Evolutionary conservation across 2,113 vertebrate genomes (phyloP), one percentile per base, ranked within the genome.

Genomic region (Elephantulus edwardii): DNA sequence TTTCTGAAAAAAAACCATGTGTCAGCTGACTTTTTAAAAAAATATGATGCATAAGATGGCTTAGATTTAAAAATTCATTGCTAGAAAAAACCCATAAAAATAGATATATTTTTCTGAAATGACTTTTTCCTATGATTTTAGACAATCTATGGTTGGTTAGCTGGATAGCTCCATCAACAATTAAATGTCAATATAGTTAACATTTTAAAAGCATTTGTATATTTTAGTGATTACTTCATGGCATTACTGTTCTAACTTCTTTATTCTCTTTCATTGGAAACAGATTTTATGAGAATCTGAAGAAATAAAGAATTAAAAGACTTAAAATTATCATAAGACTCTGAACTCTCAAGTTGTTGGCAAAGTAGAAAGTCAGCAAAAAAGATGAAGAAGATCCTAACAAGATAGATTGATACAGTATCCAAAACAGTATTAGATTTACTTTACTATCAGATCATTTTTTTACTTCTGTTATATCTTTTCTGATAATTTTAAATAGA

Each of bases 181-280:
- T n/a, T 72, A 16, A 58, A 68, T 80, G 33, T 93, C 60, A n/a
- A 88, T 5, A 71, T 0, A 83, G 50, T 74, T 68, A 14, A 66
- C 30, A 50, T 62, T 76, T 88, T 93, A 38, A 84, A 9, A 76
- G n/a, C 28, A 26, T 33, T 78, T 90, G n/a, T 13, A 1, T 52
- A 88, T 58, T 42, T 85, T 83, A 68, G n/a, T 74, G 38, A 74
- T 77, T 74, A 88, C 11, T 80, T 79, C 35, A 76, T 30, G 24
- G 35, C 35, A 71, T 2, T 4, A n/a, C 42, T 48, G 1, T 38
- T 87, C 14, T 72, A n/a, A 33, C 81, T 90, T 26, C 24, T 83
- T 1, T 78, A 88, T 40, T n/a, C 85, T 10, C 22, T 83, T 92
- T 85, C 24, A 87, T 60, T 74, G 88, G 26, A 90, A 86, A 87